Evolutionary conservation across 92 coral and sea anemone species (phyloP), one percentile per base, ranked within the genome.

Genomic region (Epizoanthus fatuus): DNA sequence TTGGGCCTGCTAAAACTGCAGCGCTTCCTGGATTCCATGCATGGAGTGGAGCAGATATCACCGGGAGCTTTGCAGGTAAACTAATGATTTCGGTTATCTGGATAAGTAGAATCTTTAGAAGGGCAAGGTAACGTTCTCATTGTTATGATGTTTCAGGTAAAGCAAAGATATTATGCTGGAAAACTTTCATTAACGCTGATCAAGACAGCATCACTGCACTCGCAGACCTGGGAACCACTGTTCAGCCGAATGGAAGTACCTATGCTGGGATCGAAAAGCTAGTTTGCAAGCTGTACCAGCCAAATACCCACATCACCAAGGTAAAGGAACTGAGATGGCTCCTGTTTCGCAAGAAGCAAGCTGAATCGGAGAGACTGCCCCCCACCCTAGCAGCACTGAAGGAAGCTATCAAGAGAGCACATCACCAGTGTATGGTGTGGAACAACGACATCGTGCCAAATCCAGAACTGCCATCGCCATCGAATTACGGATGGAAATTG

Each of bases 21-120:
- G 86, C 91, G 37, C 90, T 82, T 17, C 91, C 89, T 15, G 75
- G 85, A 7, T 83, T 86, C 86, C 91, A 86, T 83, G 88, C 94
- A 55, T 60, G 60, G 40, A 74, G 53, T 5, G 90, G 87, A 38
- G 84, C 87, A 4, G 84, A 79, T 68, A 85, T 78, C 72, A 70
- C 90, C 2, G 89, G 84, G 13, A 62, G 77, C 45, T 66, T 88
- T 74, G 20, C 89, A 22, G 62, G 59, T 73, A 73, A 72, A 72
- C 55, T 38, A 72, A 70, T 44, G 52, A 37, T 72, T 38, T 37
- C 78, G 25, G 25, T 44, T 37, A 72, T 37, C 58, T 72, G 63
- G 42, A 49, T 73, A 73, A 73, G 57, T 73, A 73, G 25, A 73
- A 47, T 73, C 54, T 47, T 17, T 39, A 73, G 55, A 49, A 73